Base-by-base conservation (phyloP, 2,113 vertebrate genomes). In the Prolemur simus region DNA sequence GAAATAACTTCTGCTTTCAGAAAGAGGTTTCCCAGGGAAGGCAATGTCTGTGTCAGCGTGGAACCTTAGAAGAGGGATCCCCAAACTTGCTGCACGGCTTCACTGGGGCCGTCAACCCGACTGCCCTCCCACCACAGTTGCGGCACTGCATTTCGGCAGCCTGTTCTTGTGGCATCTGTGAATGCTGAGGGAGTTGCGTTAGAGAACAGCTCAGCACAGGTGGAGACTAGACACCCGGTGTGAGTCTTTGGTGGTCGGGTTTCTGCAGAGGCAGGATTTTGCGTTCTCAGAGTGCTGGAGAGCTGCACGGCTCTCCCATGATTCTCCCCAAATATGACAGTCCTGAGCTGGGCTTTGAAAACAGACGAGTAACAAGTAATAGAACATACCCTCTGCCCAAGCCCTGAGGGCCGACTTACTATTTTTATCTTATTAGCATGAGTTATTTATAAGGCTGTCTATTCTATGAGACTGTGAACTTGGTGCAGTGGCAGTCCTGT, bases 61-160 rank as follows among this genome's bases (percentile, higher is more conserved):
- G 88, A n/a, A 7, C 45, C 37, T 56, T 39, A 8, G 45, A 37
- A 34, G 45, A 17, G 52, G 32, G 45, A 7, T 20, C 32, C 42
- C 18, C 54, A 34, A 54, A 17, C 12, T 56, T 54, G 13, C 6
- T 14, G 4, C 10, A 29, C 0, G 0, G 42, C 37, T 23, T 80
- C 4, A 5, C 2, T 0, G 37, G 49, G 25, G 25, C 60, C 0
- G 0, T 7, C 17, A 8, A 6, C 0, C 0, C 6, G n/a, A 2
- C 64, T 4, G 1, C 47, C 52, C 32, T 56, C 86, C 49, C 12
- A 6, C 20, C 17, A 0, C 10, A 4, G 6, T 14, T 34, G 52
- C 20, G 2, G 45, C 7, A 8, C 64, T 27, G 9, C 0, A 0
- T 73, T 37, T 82, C 32, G 1, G 20, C 52, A 86, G 73, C 42